Conservation (phyloP, 2,888 invertebrate genomes). For the Caenorhabditis becei region DNA sequence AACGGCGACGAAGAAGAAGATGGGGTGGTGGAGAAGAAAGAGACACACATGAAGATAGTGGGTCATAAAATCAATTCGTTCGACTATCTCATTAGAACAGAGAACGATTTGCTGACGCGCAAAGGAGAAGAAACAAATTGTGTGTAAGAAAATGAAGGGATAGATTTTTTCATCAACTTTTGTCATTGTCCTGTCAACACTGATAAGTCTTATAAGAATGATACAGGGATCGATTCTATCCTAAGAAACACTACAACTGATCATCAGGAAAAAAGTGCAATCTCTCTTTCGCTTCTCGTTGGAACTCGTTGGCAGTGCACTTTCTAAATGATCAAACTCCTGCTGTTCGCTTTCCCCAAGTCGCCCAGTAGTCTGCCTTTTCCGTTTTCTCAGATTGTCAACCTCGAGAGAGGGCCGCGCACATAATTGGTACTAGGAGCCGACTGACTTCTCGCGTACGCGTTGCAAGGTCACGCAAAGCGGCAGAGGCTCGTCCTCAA, state of each 20-base stretch:
- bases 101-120: conserved; percentile 17
- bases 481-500: conserved; percentile 45
- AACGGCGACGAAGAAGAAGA: conserved; percentile 4
- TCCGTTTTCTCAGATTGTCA: conserved; percentile 26
- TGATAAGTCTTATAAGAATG: too few relatives aligned
- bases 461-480: conserved; percentile 52
- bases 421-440: conserved; percentile 63
- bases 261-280: too few relatives aligned
- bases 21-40: not conserved
- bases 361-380: not conserved
- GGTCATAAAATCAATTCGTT: conserved; percentile 51
- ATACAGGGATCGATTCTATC: too few relatives aligned
- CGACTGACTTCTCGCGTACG: conserved; percentile 42
- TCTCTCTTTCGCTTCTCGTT: too few relatives aligned
- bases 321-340: too few relatives aligned
- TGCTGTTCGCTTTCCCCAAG: conserved; percentile 9
- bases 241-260: too few relatives aligned
- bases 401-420: conserved; percentile 37
- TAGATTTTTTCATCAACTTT: conserved; percentile 1
- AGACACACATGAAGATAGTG: conserved; percentile 17
- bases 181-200: too few relatives aligned
- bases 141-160: not conserved
- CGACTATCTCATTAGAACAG: conserved; percentile 38
- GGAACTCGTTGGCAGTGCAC: too few relatives aligned
- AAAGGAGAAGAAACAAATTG: conserved; percentile 4